Evolutionary conservation across 2,888 invertebrate genomes (phyloP), one percentile per base, ranked within the genome.

Genomic region (Drosophila phalerata): DNA sequence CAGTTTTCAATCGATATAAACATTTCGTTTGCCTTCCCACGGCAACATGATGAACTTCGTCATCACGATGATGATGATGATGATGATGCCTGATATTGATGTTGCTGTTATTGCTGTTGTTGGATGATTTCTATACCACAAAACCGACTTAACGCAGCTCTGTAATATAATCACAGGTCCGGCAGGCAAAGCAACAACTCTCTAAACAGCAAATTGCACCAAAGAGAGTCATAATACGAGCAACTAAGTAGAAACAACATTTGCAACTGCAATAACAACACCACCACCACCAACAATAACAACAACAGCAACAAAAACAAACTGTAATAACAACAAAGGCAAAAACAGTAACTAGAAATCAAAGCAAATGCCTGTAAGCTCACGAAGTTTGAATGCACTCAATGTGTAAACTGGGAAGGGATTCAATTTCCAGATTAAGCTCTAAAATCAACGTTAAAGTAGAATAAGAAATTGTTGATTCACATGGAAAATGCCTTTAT

Each of bases 181-280:
- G 72, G 72, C 66, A 55, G 52, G 49, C 68, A 52, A 53, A 47
- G 38, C 62, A 43, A 40, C 72, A 65, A 64, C 82, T 83, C 82
- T 85, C 73, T 78, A 80, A 82, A 85, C 78, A 72, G 77, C 64
- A 55, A 49, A 69, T 64, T 62, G 58, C 77, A 70, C 74, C 71
- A 78, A 85, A 80, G 75, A 80, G 82, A 85, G 78, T 71, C 78
- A 80, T 85, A 82, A 82, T 75, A 65, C 80, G 73, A 73, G 80
- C 81, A 73, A 84, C 76, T 77, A 78, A 77, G 57, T 65, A 69
- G 68, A 73, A 76, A 77, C 76, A 72, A 45, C 77, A 77, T 77
- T 77, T 76, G 77, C 76, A 76, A 76, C 77, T 37, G 47, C 73
- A 65, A 34, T 42, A 65, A 67, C 51, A 61, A 58, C 58, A 58